phyloP scores from a whole-genome alignment of 2,797 vertebrate species.

The Trichosurus vulpecula region DNA sequence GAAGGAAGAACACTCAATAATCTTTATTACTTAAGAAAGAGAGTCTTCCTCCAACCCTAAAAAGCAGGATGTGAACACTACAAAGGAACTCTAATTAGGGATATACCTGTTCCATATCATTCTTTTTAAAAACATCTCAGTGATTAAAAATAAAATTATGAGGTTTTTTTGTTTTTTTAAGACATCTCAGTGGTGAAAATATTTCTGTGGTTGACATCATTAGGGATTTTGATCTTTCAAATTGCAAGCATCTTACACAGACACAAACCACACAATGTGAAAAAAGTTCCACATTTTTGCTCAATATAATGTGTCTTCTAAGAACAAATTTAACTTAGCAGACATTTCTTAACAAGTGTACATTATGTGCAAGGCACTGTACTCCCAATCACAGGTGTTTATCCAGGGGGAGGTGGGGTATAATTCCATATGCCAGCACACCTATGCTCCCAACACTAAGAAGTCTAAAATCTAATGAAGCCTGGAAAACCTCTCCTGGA shows the following conservation, averaged over 20 bases:
- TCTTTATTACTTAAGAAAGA: background rate
- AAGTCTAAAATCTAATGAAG: constrained; percentile 13
- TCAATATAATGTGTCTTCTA: background rate
- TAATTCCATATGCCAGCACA: background rate
- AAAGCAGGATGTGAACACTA: background rate
- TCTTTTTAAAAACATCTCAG: background rate
- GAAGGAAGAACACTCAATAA: background rate
- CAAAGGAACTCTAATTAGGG: background rate
- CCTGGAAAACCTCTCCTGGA: constrained; percentile 5
- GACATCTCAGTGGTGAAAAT: background rate
- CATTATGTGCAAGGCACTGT: background rate
- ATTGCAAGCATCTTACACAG: constrained; percentile 28
- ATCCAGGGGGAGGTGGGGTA: background rate
- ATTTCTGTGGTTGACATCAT: background rate
- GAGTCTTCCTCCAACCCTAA: background rate
- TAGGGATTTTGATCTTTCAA: constrained; percentile 6
- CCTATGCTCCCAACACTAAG: background rate
- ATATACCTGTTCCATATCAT: background rate
- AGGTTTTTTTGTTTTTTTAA: background rate
- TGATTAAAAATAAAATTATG: background rate
- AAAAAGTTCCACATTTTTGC: constrained; percentile 11
- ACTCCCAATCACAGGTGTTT: too few relatives aligned
- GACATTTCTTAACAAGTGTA: background rate
- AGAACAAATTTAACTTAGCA: background rate
- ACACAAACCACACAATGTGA: background rate